These are phyloP conservation scores for Athrips mouffetella DNA, from an alignment of 2,888 invertebrate genomes.

Conservation along the genomic window DNA sequence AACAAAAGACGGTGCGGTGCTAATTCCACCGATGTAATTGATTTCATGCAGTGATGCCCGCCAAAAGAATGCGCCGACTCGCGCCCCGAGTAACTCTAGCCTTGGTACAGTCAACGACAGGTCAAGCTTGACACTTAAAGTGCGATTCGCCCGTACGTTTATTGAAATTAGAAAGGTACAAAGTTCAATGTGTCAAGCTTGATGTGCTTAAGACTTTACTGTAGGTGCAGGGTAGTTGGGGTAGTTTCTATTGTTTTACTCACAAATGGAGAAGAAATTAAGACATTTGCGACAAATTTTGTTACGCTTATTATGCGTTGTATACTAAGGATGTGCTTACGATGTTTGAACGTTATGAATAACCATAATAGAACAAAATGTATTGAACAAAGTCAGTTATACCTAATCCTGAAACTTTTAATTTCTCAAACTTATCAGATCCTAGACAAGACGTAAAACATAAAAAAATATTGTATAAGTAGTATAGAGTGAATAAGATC, in stretches of 20 bases:
- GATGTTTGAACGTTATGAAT: neutral
- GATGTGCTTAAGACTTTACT: too few relatives aligned
- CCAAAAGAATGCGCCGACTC: slow-evolving; percentile 11
- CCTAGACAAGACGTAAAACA: too few relatives aligned
- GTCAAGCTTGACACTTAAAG: too few relatives aligned
- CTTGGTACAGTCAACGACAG: neutral
- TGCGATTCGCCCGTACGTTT: too few relatives aligned
- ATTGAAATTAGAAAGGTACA: too few relatives aligned
- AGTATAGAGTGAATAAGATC: too few relatives aligned
- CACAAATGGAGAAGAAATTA: slow-evolving; percentile 21
- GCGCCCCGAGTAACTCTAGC: neutral
- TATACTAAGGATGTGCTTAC: neutral
- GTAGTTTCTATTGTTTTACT: slow-evolving; percentile 21
- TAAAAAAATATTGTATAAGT: too few relatives aligned
- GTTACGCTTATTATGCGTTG: neutral
- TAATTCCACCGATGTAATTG: slow-evolving; percentile 23
- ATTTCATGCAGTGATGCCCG: slow-evolving; percentile 28
- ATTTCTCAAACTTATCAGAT: too few relatives aligned
- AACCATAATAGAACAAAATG: neutral
- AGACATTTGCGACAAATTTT: slow-evolving; percentile 7
- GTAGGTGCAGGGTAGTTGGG: too few relatives aligned
- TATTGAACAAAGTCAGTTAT: too few relatives aligned
- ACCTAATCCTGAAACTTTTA: too few relatives aligned
- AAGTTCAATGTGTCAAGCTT: too few relatives aligned
- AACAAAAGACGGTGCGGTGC: slow-evolving; percentile 9